These are phyloP conservation scores for Myotis lucifugus DNA, from an alignment of 2,113 vertebrate genomes.

Conservation along the genomic window DNA sequence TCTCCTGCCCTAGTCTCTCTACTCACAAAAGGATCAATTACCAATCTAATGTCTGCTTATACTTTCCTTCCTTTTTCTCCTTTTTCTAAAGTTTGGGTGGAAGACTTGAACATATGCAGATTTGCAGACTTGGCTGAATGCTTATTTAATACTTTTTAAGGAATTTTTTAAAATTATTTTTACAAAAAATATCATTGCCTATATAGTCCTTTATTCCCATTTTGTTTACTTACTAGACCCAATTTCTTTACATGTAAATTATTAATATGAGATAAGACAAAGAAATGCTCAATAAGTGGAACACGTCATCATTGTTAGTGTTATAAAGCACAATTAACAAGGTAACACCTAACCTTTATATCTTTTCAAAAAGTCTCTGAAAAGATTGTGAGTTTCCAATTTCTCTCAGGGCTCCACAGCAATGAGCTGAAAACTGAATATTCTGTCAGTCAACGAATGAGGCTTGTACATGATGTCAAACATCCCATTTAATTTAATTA, in stretches of 20 bases:
- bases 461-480: not conserved
- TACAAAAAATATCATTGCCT: not conserved
- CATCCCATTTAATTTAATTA: slow-evolving; percentile 27
- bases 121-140: not conserved
- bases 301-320: not conserved
- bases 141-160: not conserved
- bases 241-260: not conserved
- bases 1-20: not conserved
- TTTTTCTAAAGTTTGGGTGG: not conserved
- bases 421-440: not conserved
- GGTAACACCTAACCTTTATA: not conserved
- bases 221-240: not conserved
- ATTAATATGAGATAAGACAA: not conserved
- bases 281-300: not conserved
- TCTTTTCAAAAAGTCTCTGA: not conserved
- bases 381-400: not conserved
- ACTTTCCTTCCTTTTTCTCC: not conserved
- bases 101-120: not conserved
- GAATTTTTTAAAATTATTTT: not conserved
- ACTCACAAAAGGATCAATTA: not conserved
- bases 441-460: slow-evolving; percentile 33
- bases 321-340: not conserved
- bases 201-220: not conserved
- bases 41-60: not conserved
- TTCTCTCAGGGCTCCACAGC: not conserved